A percentile compares a stretch with the other conserved stretches of the same genome.
phyloP scores from a whole-genome alignment of 1,140 invertebrate species.

The Penaeus japonicus region DNA sequence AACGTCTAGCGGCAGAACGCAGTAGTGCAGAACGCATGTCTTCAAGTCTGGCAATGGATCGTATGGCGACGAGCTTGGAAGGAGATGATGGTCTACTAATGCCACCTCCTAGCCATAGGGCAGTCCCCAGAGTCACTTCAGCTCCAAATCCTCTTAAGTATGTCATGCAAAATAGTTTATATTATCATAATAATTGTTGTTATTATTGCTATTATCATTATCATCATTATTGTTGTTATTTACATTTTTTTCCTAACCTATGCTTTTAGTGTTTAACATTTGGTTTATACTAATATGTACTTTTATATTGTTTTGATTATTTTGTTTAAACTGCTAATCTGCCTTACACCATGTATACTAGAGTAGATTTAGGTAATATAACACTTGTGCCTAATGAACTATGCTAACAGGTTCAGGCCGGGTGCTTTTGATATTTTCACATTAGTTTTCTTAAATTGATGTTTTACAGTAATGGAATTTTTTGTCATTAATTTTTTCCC shows the following conservation, averaged over 20 bases:
- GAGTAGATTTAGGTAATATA: too few species aligned
- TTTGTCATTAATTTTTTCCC: not conserved
- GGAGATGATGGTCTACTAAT: conserved; percentile 42
- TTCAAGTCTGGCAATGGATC: not conserved
- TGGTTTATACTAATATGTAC: not conserved
- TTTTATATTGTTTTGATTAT: not conserved
- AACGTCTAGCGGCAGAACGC: not conserved
- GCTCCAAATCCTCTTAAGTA: conserved; percentile 54
- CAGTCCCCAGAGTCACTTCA: conserved; percentile 48
- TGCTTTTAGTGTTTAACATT: too few species aligned
- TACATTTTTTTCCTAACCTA: not conserved
- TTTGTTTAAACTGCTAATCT: not conserved
- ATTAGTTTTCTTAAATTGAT: too few species aligned
- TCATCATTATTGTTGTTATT: not conserved
- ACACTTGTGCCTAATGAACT: too few species aligned
- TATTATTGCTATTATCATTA: not conserved
- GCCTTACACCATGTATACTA: too few species aligned
- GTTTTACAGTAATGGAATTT: too few species aligned
- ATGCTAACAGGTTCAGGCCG: too few species aligned
- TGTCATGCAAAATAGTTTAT: not conserved
- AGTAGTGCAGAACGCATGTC: not conserved
- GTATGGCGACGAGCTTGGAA: conserved; percentile 17
- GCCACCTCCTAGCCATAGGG: conserved; percentile 34
- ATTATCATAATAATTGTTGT: not conserved
- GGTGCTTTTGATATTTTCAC: too few species aligned